These are phyloP conservation scores for Lithosia quadra DNA, from an alignment of 2,888 invertebrate genomes.

Conservation along the genomic window DNA sequence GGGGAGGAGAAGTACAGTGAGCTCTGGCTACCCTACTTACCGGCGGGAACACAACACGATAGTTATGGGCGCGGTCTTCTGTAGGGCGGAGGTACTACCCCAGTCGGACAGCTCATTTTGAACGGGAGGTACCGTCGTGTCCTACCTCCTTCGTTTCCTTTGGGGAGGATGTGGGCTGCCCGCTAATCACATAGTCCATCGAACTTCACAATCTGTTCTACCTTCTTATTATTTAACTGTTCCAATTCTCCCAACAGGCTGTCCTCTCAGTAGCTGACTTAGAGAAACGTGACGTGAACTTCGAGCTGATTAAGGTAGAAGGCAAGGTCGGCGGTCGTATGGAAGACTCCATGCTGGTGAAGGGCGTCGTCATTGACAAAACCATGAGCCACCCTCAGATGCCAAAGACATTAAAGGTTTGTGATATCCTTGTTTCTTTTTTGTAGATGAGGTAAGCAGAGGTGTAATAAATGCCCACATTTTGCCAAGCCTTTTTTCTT, in stretches of 20 bases:
- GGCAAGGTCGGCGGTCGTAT: constrained; percentile 98
- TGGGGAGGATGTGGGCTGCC: too few relatives aligned
- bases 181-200: too few relatives aligned
- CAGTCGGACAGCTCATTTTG: too few relatives aligned
- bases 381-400: constrained; percentile 99
- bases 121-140: too few relatives aligned
- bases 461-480: neutral
- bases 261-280: constrained; percentile 98
- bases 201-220: too few relatives aligned
- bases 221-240: neutral
- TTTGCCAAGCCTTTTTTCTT: too few relatives aligned
- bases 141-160: too few relatives aligned
- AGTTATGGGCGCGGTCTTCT: too few relatives aligned
- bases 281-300: constrained; percentile 98
- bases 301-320: constrained; percentile 99
- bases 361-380: constrained; percentile 99
- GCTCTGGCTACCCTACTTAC: too few relatives aligned
- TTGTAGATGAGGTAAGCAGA: neutral
- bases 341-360: constrained; percentile 98
- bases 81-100: too few relatives aligned
- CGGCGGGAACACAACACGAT: too few relatives aligned
- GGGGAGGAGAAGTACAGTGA: too few relatives aligned
- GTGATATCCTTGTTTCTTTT: neutral
- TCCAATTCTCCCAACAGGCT: constrained; percentile 86
- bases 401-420: constrained; percentile 93